phyloP scores from a whole-genome alignment of 2,113 vertebrate species.

The Amphiprion ocellaris region DNA sequence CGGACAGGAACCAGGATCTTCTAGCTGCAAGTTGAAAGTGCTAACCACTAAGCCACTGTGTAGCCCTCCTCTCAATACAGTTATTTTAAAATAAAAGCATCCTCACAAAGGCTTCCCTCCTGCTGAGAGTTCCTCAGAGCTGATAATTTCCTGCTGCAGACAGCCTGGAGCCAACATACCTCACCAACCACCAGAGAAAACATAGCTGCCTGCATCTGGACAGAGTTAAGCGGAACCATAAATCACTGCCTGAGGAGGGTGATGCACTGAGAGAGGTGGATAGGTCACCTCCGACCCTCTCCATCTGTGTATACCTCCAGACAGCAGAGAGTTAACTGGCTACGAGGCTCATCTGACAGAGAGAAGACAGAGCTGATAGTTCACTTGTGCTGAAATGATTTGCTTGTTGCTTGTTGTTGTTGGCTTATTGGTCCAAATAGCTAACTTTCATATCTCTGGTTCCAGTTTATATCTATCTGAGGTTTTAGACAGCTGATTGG shows the following conservation, averaged over 20 bases:
- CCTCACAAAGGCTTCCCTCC: neutral
- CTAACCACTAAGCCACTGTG: too few relatives aligned
- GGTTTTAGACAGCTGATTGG: too few relatives aligned
- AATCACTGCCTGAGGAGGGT: slow-evolving; percentile 67
- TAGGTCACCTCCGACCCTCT: slow-evolving; percentile 47
- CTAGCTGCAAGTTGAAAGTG: too few relatives aligned
- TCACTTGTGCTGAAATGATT: neutral
- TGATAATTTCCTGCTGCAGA: slow-evolving; percentile 67
- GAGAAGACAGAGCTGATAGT: neutral
- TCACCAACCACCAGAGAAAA: slow-evolving; percentile 63
- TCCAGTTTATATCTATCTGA: too few relatives aligned
- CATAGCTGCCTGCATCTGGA: slow-evolving; percentile 78
- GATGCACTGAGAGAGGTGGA: slow-evolving; percentile 43
- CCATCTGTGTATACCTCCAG: slow-evolving; percentile 61
- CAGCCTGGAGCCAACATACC: slow-evolving; percentile 64
- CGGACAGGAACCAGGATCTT: too few relatives aligned
- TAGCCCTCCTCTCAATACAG: neutral
- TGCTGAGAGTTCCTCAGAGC: slow-evolving; percentile 14
- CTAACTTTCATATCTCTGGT: too few relatives aligned
- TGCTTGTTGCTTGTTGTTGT: neutral
- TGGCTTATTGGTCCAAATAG: neutral
- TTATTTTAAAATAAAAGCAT: slow-evolving; percentile 16
- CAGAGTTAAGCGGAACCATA: slow-evolving; percentile 63
- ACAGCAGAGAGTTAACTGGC: slow-evolving; percentile 36
- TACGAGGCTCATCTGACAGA: neutral